Evolutionary conservation across 1,140 invertebrate species (phyloP).

Genomic region (Drosophila guanche): DNA sequence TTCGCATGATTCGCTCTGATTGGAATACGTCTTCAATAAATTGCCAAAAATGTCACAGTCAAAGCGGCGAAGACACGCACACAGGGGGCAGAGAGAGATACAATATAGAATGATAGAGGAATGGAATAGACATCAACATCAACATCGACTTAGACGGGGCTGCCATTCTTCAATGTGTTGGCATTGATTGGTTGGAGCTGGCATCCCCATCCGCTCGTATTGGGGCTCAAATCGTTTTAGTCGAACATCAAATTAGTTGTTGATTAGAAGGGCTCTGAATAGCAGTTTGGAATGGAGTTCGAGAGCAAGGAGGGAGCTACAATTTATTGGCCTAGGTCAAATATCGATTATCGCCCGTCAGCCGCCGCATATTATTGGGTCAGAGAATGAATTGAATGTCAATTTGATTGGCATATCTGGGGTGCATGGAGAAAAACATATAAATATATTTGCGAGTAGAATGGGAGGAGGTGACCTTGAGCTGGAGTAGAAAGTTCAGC

Average conservation of each 20-base stretch:
- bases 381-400: slow-evolving; percentile 78
- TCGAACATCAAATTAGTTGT: slow-evolving; percentile 77
- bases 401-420: slow-evolving; percentile 76
- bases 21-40: slow-evolving; percentile 78
- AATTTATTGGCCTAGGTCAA: slow-evolving; percentile 79
- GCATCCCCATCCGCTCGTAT: slow-evolving; percentile 29
- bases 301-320: not conserved
- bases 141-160: not conserved
- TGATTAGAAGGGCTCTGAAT: slow-evolving; percentile 55
- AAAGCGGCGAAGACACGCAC: slow-evolving; percentile 27
- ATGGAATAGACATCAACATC: no score
- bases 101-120: no score
- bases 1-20: slow-evolving; percentile 81
- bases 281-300: not conserved
- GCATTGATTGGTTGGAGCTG: slow-evolving; percentile 60
- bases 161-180: slow-evolving; percentile 67
- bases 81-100: not conserved
- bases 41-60: slow-evolving; percentile 76
- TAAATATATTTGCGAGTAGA: not conserved
- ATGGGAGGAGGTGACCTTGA: slow-evolving; percentile 28
- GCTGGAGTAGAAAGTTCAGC: slow-evolving; percentile 18
- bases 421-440: slow-evolving; percentile 38
- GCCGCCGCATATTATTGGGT: slow-evolving; percentile 45
- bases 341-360: slow-evolving; percentile 71
- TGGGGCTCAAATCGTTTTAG: slow-evolving; percentile 54